Evolutionary conservation across 2,888 invertebrate species (phyloP), one percentile per base, ranked within the genome.

Genomic region (Merodon equestris): DNA sequence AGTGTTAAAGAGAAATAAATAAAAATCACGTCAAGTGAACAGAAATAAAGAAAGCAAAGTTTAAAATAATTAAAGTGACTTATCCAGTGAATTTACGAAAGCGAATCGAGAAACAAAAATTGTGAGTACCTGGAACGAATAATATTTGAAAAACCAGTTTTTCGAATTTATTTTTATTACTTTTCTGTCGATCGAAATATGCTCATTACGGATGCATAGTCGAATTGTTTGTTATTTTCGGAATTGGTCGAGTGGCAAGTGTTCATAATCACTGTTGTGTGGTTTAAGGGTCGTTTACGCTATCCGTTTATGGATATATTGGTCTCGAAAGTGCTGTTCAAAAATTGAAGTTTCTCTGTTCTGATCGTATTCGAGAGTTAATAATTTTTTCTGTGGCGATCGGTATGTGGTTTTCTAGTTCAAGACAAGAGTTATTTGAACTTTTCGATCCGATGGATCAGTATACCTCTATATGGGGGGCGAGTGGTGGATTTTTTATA

Each of bases 51-150:
- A 34, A 19, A 19, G n/a, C n/a, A n/a, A n/a, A n/a, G n/a, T n/a
- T n/a, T n/a, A 19, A 58, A 50, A 48, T 9, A 44, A 34, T 60
- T 19, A 71, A 63, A 71, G 71, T 71, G 48, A 71, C 34, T 27
- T 51, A 51, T 19, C 19, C n/a, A 42, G 47, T 61, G 70, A 53
- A 61, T 70, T 53, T 38, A 68, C 36, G 27, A 53, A 54, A 40
- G 17, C n/a, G 36, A 13, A 48, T 27, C 27, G 27, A 19, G 38
- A 47, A 54, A 1, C 7, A 13, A 27, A 7, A 56, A 71, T 53
- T 54, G 71, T 71, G 61, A 71, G 71, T 70, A 60, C 13, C 10
- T 18, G 10, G 13, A 10, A 38, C 9, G 34, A 19, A 36, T 9
- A 34, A 61, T 15, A 10, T 27, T 27, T 27, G 27, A 27, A 27